These are phyloP conservation scores for Tanytarsus gracilentus DNA, from an alignment of 2,888 invertebrate genomes.

Conservation along the genomic window DNA sequence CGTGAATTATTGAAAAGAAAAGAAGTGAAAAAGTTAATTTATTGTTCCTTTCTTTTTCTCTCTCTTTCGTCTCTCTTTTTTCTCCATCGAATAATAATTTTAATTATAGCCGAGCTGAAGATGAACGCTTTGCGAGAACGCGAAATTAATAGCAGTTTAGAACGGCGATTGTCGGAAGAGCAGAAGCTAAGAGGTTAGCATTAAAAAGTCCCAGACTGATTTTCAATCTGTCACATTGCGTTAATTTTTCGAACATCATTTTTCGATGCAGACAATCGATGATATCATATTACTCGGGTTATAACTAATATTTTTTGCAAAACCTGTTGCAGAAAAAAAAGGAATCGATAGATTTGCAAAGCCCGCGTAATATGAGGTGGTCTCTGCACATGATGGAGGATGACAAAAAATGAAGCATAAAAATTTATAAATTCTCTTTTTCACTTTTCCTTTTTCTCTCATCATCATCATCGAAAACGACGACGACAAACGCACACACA, in stretches of 20 bases:
- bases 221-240: not conserved
- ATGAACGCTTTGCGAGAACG: conserved; percentile 27
- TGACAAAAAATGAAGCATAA: conserved; percentile 19
- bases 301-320: conserved; percentile 7
- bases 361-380: conserved; percentile 27
- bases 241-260: not conserved
- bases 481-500: not conserved
- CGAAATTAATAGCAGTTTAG: conserved; percentile 24
- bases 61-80: not conserved
- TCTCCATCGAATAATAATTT: not conserved
- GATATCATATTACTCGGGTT: not conserved
- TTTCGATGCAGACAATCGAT: not conserved
- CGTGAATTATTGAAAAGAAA: conserved; percentile 12
- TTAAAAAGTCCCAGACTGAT: not conserved
- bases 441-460: conserved; percentile 18
- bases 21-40: conserved; percentile 1
- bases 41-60: not conserved
- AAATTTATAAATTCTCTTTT: conserved; percentile 12
- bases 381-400: conserved; percentile 18
- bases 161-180: conserved; percentile 22
- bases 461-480: not conserved
- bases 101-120: conserved; percentile 28
- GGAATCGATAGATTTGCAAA: conserved; percentile 12
- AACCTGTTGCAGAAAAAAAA: conserved; percentile 17
- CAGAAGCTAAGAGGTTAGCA: conserved; percentile 25